Base-by-base conservation (phyloP, 2,888 invertebrate species). In the Sinopyrophorus schimmeli region DNA sequence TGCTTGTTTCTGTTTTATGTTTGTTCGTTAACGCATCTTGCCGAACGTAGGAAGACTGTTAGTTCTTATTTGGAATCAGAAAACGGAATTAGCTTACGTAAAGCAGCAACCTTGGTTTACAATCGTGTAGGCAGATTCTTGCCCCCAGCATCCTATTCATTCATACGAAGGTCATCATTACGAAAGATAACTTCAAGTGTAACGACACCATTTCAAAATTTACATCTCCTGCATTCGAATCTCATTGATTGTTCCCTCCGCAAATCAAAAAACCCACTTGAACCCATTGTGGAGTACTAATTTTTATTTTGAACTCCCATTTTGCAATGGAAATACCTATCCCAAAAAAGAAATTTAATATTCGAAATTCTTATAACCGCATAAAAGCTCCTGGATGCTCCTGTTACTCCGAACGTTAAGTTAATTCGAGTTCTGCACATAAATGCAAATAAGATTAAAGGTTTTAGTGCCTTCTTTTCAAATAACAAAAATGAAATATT, bases 61-160 rank as follows among this genome's bases (percentile, higher is more conserved):
- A 26, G 18, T 23, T 27, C 34, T 43, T 26, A 43, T 43, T 43
- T 43, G 34, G 34, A 43, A 35, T 43, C 23, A 43, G 32, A 43
- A 43, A 43, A 43, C 43, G 43, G 34, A 43, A 43, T 43, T 43
- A 35, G 23, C 34, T 43, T 43, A 43, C 34, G 34, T 43, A 43
- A 43, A n/a, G n/a, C n/a, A n/a, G 32, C 43, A 43, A 35, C 43
- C 43, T 43, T 43, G 43, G 35, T 43, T 43, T 43, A 43, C 43
- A 43, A 34, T 16, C 27, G 35, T 34, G 43, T 43, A 43, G 43
- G 43, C 34, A 43, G 43, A 31, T 32, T 34, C 31, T 43, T 34
- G 43, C 43, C 34, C 21, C 14, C 10, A 18, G 43, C 43, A 35
- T 43, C 26, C 32, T 43, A 43, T 43, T 43, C 43, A 43, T 43